phyloP scores from a whole-genome alignment of 2,888 invertebrate genomes.

The Trimorus sp. region DNA sequence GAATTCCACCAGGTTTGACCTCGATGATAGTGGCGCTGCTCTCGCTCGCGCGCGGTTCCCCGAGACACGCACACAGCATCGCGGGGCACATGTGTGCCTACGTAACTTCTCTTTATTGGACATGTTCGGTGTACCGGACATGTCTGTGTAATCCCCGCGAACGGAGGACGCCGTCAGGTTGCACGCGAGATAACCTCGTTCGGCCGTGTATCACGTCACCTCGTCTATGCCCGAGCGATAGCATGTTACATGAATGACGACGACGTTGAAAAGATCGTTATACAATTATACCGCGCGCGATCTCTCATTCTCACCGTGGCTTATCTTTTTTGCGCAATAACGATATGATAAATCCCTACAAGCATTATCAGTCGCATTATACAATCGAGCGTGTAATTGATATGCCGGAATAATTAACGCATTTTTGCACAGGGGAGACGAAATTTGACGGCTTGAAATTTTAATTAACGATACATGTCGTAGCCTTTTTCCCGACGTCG shows the following conservation, averaged over 20 bases:
- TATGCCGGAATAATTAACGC: conserved; percentile 40
- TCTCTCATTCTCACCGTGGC: conserved; percentile 60
- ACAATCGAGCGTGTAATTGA: conserved; percentile 40
- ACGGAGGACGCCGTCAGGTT: conserved; percentile 67
- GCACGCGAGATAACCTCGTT: conserved; percentile 71
- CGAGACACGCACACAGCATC: conserved; percentile 54
- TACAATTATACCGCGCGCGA: conserved; percentile 56
- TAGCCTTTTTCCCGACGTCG: too few species aligned
- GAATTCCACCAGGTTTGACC: conserved; percentile 59
- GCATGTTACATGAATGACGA: conserved; percentile 71
- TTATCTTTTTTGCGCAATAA: conserved; percentile 52
- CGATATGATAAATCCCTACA: conserved; percentile 53
- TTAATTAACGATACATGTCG: too few species aligned
- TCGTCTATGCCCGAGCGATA: conserved; percentile 71
- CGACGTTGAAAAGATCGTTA: conserved; percentile 62
- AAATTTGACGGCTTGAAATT: too few species aligned
- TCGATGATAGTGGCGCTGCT: conserved; percentile 65
- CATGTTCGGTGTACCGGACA: conserved; percentile 64
- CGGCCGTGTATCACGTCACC: conserved; percentile 72
- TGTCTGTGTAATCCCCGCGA: conserved; percentile 61
- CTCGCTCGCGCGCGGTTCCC: conserved; percentile 52
- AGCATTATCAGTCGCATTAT: conserved; percentile 42
- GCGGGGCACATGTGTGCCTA: conserved; percentile 53
- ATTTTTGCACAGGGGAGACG: neutral
- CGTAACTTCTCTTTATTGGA: conserved; percentile 66